phyloP scores from a whole-genome alignment of 2,888 invertebrate genomes.

The Gandaritis pyraliata region DNA sequence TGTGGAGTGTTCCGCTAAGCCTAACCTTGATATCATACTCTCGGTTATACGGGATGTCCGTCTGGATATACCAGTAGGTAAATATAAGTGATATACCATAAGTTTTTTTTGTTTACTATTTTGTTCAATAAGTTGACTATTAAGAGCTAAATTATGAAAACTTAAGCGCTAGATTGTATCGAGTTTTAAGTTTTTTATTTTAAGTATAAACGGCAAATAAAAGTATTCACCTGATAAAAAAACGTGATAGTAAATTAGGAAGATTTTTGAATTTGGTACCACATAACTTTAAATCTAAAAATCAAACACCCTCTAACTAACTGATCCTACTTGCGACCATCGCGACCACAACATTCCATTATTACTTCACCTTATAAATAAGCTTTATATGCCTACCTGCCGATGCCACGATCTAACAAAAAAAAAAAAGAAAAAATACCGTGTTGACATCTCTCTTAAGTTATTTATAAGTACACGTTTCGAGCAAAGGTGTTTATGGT shows the following conservation, averaged over 20 bases:
- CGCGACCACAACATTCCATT: constrained; percentile 75
- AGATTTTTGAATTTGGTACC: no score
- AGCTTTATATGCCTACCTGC: constrained; percentile 74
- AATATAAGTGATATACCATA: constrained; percentile 16
- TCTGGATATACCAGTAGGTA: no score
- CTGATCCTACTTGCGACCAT: constrained; percentile 54
- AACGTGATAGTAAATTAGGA: no score
- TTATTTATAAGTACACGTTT: constrained; percentile 38
- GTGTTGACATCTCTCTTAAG: constrained; percentile 69
- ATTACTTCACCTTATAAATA: constrained; percentile 75
- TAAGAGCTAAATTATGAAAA: no score
- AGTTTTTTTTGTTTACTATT: constrained; percentile 1
- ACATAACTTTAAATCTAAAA: not conserved
- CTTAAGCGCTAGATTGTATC: no score
- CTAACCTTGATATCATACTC: constrained; percentile 85
- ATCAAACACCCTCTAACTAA: constrained; percentile 64
- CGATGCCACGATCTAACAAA: constrained; percentile 59
- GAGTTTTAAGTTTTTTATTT: constrained; percentile 3
- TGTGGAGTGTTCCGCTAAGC: constrained; percentile 84
- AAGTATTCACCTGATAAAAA: no score
- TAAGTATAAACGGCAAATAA: not conserved
- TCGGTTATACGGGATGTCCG: constrained; percentile 71
- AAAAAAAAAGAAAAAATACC: constrained; percentile 51
- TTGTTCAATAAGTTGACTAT: not conserved
- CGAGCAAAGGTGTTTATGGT: constrained; percentile 35